A percentile compares a stretch with the other conserved stretches of the same genome.
phyloP scores from a whole-genome alignment of 2,888 invertebrate genomes.

The Galerucella pusilla region DNA sequence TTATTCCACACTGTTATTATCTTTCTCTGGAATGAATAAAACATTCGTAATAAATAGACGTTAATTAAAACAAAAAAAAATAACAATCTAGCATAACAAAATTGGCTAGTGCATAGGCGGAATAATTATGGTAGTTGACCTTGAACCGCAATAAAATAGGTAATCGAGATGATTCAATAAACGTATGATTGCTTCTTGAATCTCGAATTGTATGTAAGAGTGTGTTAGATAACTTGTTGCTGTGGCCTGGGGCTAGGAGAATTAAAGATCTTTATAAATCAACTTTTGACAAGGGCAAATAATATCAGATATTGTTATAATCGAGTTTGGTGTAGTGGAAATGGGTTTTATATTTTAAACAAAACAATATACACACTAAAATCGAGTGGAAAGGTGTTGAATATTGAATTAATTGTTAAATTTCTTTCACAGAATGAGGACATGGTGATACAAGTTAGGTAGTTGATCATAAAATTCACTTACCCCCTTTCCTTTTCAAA shows the following conservation, averaged over 20 bases:
- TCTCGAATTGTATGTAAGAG: constrained; percentile 4
- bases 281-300: neutral
- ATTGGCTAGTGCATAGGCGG: constrained; percentile 28
- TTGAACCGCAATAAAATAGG: constrained; percentile 29
- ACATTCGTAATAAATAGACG: constrained; percentile 7
- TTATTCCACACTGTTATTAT: constrained; percentile 9
- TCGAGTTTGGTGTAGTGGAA: too few relatives aligned
- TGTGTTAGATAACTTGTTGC: constrained; percentile 14
- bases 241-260: neutral
- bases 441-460: too few relatives aligned
- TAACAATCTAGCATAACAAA: constrained; percentile 17
- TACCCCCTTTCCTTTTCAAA: constrained; percentile 27
- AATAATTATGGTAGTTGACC: constrained; percentile 25
- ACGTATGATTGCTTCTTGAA: constrained; percentile 16
- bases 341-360: too few relatives aligned
- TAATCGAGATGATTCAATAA: constrained; percentile 33
- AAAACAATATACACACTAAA: too few relatives aligned
- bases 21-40: constrained; percentile 7
- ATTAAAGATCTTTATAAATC: neutral
- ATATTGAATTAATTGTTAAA: too few relatives aligned
- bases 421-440: too few relatives aligned
- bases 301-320: too few relatives aligned
- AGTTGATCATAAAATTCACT: neutral
- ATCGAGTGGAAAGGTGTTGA: too few relatives aligned
- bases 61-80: constrained; percentile 19